Evolutionary conservation across 1,140 invertebrate species (phyloP).

Genomic region (Drosophila ironensis): DNA sequence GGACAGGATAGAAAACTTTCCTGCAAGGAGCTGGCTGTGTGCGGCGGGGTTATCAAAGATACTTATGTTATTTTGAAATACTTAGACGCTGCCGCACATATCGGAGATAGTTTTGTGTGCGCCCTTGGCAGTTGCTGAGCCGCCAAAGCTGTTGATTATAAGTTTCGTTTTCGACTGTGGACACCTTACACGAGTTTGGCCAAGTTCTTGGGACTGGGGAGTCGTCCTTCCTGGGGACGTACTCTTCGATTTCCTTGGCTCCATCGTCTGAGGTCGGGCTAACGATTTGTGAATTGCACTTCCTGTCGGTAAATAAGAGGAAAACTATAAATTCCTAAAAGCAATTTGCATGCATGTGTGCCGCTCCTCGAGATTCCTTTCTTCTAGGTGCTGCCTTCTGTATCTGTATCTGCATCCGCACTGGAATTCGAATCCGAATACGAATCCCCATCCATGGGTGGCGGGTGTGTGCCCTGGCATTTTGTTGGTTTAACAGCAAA

Average conservation of each 20-base stretch:
- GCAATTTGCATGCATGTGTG: constrained; percentile 69
- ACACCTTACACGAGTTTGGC: constrained; percentile 48
- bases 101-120: constrained; percentile 61
- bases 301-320: constrained; percentile 76
- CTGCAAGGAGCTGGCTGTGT: constrained; percentile 3
- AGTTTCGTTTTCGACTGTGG: constrained; percentile 48
- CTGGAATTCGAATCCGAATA: constrained; percentile 6
- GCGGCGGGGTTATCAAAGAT: constrained; percentile 39
- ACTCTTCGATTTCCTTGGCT: constrained; percentile 44
- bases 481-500: constrained; percentile 78
- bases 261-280: constrained; percentile 50
- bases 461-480: constrained; percentile 36
- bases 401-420: constrained; percentile 21
- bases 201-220: constrained; percentile 11
- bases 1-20: constrained; percentile 31
- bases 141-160: constrained; percentile 78
- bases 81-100: constrained; percentile 43
- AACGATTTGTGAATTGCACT: constrained; percentile 81
- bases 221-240: background rate
- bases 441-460: background rate
- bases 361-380: constrained; percentile 16
- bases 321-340: constrained; percentile 71
- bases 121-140: constrained; percentile 65
- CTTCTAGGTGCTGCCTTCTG: constrained; percentile 18
- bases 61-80: constrained; percentile 74